Conservation (phyloP, 2,888 invertebrate species). For the Eurois occulta region DNA sequence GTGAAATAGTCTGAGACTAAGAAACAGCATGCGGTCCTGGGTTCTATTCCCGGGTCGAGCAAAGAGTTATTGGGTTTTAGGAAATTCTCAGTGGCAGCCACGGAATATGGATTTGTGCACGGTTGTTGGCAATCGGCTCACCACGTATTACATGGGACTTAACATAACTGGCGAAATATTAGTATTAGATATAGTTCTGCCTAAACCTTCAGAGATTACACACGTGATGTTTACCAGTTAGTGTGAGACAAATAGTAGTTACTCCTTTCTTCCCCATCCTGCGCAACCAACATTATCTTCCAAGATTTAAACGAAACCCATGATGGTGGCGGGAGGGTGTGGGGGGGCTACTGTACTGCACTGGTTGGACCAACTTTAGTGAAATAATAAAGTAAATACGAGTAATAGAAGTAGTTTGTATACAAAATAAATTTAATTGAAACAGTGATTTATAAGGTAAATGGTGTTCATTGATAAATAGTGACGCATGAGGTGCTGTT, state of each 20-base stretch:
- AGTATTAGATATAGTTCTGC: neutral
- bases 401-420: neutral
- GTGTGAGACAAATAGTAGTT: neutral
- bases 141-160: neutral
- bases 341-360: neutral
- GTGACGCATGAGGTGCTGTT: slow-evolving; percentile 17
- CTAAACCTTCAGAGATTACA: neutral
- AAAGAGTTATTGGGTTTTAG: neutral
- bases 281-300: neutral
- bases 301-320: neutral
- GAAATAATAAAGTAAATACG: neutral
- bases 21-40: neutral
- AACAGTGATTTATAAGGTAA: slow-evolving; percentile 30
- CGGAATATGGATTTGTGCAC: neutral
- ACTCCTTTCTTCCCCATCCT: neutral
- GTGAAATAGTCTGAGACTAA: neutral
- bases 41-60: neutral
- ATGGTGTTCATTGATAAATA: slow-evolving; percentile 27
- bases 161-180: neutral
- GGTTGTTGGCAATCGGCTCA: neutral
- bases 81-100: neutral
- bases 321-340: no score
- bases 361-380: neutral
- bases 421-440: slow-evolving; percentile 15
- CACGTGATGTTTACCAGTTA: neutral